Evolutionary conservation across 2,113 vertebrate species (phyloP).

Genomic region (Mus pahari): DNA sequence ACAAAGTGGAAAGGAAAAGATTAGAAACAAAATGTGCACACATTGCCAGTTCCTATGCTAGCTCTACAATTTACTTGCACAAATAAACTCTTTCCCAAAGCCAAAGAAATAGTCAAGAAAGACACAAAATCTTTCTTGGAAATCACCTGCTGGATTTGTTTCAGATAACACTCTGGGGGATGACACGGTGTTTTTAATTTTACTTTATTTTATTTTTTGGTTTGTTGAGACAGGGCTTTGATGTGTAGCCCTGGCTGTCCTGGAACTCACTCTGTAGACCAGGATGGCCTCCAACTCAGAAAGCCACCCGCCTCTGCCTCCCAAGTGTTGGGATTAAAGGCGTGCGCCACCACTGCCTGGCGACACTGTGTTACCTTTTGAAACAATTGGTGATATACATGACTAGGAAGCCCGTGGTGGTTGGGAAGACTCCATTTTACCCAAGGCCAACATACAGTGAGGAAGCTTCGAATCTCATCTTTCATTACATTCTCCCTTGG

Average conservation of each 20-base stretch:
- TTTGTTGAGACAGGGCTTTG: no score
- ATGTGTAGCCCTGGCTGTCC: no score
- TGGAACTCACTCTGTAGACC: no score
- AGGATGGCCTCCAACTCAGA: no score
- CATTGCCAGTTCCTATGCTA: not conserved
- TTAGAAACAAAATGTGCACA: not conserved
- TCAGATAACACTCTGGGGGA: not conserved
- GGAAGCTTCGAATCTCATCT: not conserved
- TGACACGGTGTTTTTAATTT: not conserved
- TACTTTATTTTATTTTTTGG: no score
- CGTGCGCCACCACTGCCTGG: no score
- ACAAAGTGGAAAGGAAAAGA: not conserved
- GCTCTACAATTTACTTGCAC: not conserved
- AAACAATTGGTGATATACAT: not conserved
- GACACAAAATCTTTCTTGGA: not conserved
- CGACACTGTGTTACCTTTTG: not conserved
- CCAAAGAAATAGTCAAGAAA: not conserved
- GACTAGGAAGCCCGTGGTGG: not conserved
- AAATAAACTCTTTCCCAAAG: not conserved
- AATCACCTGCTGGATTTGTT: not conserved
- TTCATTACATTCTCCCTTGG: not conserved
- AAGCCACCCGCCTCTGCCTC: no score
- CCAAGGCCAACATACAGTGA: not conserved
- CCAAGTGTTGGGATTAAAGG: no score
- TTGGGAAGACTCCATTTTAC: not conserved